Base-by-base conservation (phyloP, 2,888 invertebrate species). In the Xylota sylvarum region DNA sequence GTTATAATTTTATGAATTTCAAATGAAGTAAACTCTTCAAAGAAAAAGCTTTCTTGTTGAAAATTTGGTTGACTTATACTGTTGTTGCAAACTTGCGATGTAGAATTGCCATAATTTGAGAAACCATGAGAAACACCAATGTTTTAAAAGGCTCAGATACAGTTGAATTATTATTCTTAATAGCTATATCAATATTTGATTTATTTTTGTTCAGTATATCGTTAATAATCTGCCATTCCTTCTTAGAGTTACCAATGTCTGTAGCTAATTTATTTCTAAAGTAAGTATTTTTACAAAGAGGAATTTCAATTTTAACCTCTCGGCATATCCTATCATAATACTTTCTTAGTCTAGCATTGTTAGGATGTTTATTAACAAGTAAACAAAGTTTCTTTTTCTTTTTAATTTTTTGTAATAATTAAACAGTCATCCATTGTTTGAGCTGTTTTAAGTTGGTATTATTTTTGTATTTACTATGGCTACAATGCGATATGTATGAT, bases 1-100 rank as follows among this genome's bases (percentile, higher is more conserved):
- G 17, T n/a, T 37, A 58, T 76, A 17, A 76, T 67, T 30, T 77
- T 77, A 50, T 67, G 19, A 17, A 69, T 50, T 67, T 77, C 67
- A 23, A 52, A 4, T 12, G 69, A 6, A 4, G 56, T 70, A 17
- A 70, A 56, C 9, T 19, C 7, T 32, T 56, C 19, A 48, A 70
- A 70, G 48, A 48, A 73, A 43, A 73, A 62, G 12, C 50, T 62
- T 27, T 62, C 30, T 1, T 14, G 4, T 43, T 43, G 30, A 56
- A 43, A 14, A 40, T 9, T 9, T 10, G 6, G 12, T 10, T 35
- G 35, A 12, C 2, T 43, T n/a, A 43, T 1, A n/a, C n/a, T 14
- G 1, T 1, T 1, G 5, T 43, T 5, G 14, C 6, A n/a, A n/a
- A 14, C 14, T 43, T 6, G 10, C n/a, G 2, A 35, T 35, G 35